Conservation (phyloP, 2,888 invertebrate species). For the Sisyra terminalis region DNA sequence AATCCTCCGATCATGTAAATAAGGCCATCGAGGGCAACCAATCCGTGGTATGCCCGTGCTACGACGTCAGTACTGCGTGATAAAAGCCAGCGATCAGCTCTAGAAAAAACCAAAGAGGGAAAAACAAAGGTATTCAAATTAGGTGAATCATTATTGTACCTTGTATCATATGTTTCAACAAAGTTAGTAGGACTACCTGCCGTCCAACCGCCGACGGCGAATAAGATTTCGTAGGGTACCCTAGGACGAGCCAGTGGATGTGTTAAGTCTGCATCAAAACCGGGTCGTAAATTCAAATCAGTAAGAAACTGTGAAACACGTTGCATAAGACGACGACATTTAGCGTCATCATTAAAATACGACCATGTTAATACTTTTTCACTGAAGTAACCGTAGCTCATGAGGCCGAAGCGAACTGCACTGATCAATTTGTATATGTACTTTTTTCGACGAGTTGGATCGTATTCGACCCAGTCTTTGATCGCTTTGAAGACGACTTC, state of each 20-base stretch:
- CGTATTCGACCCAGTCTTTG: conserved; percentile 50
- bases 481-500: conserved; percentile 59
- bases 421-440: conserved; percentile 41
- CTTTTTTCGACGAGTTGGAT: conserved; percentile 32
- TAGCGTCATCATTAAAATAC: conserved; percentile 33
- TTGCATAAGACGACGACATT: conserved; percentile 29
- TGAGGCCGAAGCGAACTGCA: conserved; percentile 49
- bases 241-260: conserved; percentile 49
- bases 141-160: conserved; percentile 26
- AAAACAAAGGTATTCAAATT: conserved; percentile 11
- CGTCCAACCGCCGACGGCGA: conserved; percentile 74
- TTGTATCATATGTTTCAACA: conserved; percentile 60
- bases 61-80: conserved; percentile 47
- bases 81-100: conserved; percentile 62
- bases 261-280: conserved; percentile 32
- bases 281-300: conserved; percentile 30
- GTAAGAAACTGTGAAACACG: conserved; percentile 34
- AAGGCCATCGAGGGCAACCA: conserved; percentile 50
- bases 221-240: conserved; percentile 59
- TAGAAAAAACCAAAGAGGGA: conserved; percentile 18
- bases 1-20: conserved; percentile 73
- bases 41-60: conserved; percentile 63
- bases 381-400: conserved; percentile 39
- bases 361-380: conserved; percentile 34
- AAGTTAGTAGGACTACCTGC: conserved; percentile 72